Base-by-base conservation (phyloP, 2,888 invertebrate species). In the Tinea trinotella region DNA sequence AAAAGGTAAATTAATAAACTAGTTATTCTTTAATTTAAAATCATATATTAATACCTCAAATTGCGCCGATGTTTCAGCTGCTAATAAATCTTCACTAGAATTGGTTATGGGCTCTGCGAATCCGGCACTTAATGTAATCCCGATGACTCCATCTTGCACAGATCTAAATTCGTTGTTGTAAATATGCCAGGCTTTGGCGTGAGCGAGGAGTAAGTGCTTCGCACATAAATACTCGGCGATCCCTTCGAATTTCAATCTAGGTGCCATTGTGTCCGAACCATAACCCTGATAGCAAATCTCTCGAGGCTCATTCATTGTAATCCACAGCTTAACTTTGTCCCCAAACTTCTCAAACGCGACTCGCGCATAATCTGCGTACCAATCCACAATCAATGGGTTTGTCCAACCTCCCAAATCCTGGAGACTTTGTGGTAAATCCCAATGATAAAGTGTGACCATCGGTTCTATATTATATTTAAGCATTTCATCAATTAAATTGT, bases 381-480 rank as follows among this genome's bases (percentile, higher is more conserved):
- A 89, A 13, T 83, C 71, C 0, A 82, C 76, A 36, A 89, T 71
- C 1, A 74, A 40, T 0, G 87, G 82, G 64, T 90, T 91, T 0
- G 82, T 59, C 88, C 89, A 90, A 0, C 90, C 90, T 0, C 90
- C 90, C 20, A 89, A 61, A 36, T 85, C 77, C 71, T 88, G 83
- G 1, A 88, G 59, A n/a, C 62, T 61, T 56, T 83, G 70, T 0
- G 90, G 90, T 22, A 90, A 70, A 67, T 91, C 90, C 88, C 88
- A 90, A 59, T 91, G 90, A 64, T 88, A 90, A 50, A 91, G 72
- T 0, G 89, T 90, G 0, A 88, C 76, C 59, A 88, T 74, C 0
- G 92, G 91, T 57, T 73, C 67, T 2, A 92, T 90, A 10, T 82
- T 84, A 54, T 85, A 79, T 0, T 69, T 70, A 0, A 89, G 50